phyloP scores from a whole-genome alignment of 2,113 vertebrate genomes.

The Rattus norvegicus region GRCr8 NC_086027.1:45472501-45473000 shows the following conservation, averaged over 20 bases:
- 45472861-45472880: neutral
- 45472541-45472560: accelerated
- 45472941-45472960: no score
- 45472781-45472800: neutral
- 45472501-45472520: neutral
- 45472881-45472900: neutral
- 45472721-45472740: neutral
- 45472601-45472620: neutral
- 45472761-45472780: no score
- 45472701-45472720: neutral
- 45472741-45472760: neutral
- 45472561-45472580: neutral
- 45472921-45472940: neutral
- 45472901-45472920: neutral
- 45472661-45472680: no score
- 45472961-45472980: neutral
- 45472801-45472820: accelerated
- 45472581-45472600: neutral
- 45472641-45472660: neutral
- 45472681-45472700: neutral
- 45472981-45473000: neutral
- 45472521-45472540: neutral
- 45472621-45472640: neutral
- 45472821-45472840: neutral
- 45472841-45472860: neutral